These are phyloP conservation scores for Hemibagrus wyckioides DNA, from an alignment of 2,113 vertebrate genomes.

Conservation along the genomic window DNA sequence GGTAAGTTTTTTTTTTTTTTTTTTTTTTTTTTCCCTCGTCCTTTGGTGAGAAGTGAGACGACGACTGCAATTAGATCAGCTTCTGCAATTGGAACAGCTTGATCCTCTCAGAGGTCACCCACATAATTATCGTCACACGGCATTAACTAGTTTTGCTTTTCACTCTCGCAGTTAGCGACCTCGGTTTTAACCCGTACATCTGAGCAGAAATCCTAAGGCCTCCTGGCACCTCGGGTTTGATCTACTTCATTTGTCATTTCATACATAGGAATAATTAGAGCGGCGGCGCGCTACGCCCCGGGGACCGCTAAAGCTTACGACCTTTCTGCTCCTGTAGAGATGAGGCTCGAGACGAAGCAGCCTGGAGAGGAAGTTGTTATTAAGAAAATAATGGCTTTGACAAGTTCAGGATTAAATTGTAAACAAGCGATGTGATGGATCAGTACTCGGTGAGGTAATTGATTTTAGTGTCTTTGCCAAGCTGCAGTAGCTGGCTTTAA, in stretches of 20 bases:
- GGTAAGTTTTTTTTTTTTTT: constrained; percentile 8
- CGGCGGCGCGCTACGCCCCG: constrained; percentile 63
- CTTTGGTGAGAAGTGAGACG: constrained; percentile 20
- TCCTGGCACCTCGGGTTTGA: constrained; percentile 68
- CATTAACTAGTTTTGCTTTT: constrained; percentile 48
- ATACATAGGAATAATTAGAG: constrained; percentile 71
- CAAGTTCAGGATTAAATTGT: constrained; percentile 59
- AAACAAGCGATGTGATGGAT: constrained; percentile 62
- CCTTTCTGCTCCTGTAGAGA: constrained; percentile 72
- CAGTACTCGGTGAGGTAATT: constrained; percentile 64
- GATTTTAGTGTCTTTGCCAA: constrained; percentile 70
- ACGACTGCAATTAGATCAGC: constrained; percentile 38
- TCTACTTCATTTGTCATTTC: constrained; percentile 69
- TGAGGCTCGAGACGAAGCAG: constrained; percentile 63
- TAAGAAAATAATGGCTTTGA: constrained; percentile 57
- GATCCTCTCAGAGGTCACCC: constrained; percentile 30
- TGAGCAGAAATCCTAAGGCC: constrained; percentile 52
- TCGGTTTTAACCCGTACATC: constrained; percentile 36
- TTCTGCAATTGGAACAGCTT: constrained; percentile 36
- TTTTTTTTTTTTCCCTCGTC: background rate
- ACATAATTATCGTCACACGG: constrained; percentile 39
- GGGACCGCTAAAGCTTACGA: constrained; percentile 71
- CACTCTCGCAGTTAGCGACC: constrained; percentile 17
- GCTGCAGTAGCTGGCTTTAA: constrained; percentile 61
- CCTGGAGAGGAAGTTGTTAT: constrained; percentile 50